phyloP scores from a whole-genome alignment of 2,888 invertebrate species.

The Sesia bembeciformis region DNA sequence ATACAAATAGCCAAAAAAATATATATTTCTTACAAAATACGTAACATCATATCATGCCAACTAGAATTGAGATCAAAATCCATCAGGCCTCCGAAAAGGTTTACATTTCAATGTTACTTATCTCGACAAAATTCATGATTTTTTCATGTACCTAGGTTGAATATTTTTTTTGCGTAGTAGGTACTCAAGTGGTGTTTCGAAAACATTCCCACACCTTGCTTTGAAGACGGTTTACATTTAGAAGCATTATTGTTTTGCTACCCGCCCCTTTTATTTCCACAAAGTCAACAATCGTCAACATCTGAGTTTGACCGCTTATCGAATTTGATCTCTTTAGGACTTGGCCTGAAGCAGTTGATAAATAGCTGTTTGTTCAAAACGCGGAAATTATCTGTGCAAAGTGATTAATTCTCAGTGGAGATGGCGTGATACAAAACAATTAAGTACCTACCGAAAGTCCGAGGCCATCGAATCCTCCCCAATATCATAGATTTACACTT shows the following conservation, averaged over 20 bases:
- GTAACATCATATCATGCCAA: too few relatives aligned
- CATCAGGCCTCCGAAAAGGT: too few relatives aligned
- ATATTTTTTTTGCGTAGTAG: too few relatives aligned
- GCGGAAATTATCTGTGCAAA: constrained; percentile 6
- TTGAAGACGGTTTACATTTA: neutral
- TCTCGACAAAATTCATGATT: too few relatives aligned
- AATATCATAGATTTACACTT: neutral
- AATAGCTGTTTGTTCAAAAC: constrained; percentile 4
- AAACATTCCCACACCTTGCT: too few relatives aligned
- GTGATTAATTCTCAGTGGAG: constrained; percentile 20
- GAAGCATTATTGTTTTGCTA: neutral
- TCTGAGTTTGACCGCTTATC: neutral
- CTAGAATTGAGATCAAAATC: too few relatives aligned
- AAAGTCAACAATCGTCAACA: neutral
- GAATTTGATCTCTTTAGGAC: neutral
- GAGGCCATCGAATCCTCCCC: constrained; percentile 22
- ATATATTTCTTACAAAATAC: too few relatives aligned
- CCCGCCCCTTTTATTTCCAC: neutral
- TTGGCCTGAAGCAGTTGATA: constrained; percentile 2
- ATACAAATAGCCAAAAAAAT: too few relatives aligned
- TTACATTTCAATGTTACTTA: too few relatives aligned
- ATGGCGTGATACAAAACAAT: constrained; percentile 27
- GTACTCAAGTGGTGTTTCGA: too few relatives aligned
- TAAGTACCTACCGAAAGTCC: constrained; percentile 14
- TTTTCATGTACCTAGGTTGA: too few relatives aligned